These are phyloP conservation scores for Anthopleura sola DNA, from an alignment of 64 coral and sea anemone genomes.

Conservation along the genomic window DNA sequence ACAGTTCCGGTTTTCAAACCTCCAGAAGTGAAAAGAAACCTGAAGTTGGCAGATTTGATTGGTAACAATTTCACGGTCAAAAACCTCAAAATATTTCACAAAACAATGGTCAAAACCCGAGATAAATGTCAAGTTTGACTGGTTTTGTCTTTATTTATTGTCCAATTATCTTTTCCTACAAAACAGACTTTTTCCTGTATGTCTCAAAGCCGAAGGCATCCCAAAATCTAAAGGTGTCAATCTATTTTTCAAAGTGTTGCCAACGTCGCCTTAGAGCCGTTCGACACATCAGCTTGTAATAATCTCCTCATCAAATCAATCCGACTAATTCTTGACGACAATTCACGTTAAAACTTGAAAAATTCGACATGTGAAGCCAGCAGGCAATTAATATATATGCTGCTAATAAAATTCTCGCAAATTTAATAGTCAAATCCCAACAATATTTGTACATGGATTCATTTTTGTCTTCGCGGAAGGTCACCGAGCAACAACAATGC, in stretches of 20 bases:
- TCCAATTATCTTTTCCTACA: neutral
- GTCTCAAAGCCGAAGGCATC: neutral
- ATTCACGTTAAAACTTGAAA: neutral
- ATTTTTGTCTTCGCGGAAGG: neutral
- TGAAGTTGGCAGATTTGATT: neutral
- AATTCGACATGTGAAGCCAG: neutral
- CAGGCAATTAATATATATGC: neutral
- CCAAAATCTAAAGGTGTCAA: neutral
- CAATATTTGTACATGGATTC: too few relatives aligned
- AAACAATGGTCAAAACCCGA: neutral
- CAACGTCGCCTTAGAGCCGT: neutral
- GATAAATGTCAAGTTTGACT: neutral
- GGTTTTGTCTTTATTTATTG: neutral
- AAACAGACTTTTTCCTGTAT: neutral
- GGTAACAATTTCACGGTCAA: neutral
- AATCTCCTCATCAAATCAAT: neutral
- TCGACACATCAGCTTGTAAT: neutral
- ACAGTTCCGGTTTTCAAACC: neutral
- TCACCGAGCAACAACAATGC: neutral
- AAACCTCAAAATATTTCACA: neutral
- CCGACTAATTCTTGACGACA: neutral
- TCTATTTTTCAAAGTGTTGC: neutral
- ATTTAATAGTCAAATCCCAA: neutral
- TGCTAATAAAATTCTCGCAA: neutral
- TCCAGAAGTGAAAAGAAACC: neutral